Percentiles rank a stretch among this genome's conserved stretches.
phyloP scores from a whole-genome alignment of 2,113 vertebrate genomes.

The Onychostruthus taczanowskii region DNA sequence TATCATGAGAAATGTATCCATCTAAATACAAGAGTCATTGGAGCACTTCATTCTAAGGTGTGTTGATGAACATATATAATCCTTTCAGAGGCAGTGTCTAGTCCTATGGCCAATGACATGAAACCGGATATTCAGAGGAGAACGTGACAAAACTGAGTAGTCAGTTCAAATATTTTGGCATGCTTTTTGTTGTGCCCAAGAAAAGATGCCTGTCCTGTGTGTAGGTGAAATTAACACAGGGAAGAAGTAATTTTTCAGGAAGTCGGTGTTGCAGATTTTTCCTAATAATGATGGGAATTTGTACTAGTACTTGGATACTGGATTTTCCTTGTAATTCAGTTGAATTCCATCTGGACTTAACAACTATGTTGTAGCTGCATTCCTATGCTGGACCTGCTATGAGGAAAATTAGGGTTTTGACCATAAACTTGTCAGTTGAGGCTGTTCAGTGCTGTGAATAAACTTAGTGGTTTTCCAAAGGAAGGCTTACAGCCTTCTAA shows the following conservation, averaged over 20 bases:
- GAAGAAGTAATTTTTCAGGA: neutral
- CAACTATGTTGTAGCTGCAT: neutral
- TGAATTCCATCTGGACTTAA: neutral
- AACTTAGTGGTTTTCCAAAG: neutral
- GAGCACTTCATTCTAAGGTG: neutral
- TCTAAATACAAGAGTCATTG: neutral
- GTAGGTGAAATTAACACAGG: neutral
- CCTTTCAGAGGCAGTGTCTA: neutral
- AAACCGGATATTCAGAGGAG: neutral
- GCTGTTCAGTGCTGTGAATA: neutral
- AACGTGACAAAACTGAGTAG: neutral
- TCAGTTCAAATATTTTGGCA: neutral
- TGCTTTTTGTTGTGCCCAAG: neutral
- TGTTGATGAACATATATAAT: fast-evolving
- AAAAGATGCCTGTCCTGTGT: neutral
- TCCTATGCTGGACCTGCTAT: neutral
- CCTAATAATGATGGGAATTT: neutral
- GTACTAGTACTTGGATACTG: neutral
- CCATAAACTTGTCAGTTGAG: neutral
- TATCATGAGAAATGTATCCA: neutral
- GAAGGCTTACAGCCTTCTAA: neutral
- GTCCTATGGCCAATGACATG: neutral
- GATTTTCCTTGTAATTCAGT: neutral
- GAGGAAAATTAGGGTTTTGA: neutral
- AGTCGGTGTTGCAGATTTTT: neutral